Base-by-base conservation (phyloP, 64 coral and sea anemone genomes). In the Stichodactyla mertensii region DNA sequence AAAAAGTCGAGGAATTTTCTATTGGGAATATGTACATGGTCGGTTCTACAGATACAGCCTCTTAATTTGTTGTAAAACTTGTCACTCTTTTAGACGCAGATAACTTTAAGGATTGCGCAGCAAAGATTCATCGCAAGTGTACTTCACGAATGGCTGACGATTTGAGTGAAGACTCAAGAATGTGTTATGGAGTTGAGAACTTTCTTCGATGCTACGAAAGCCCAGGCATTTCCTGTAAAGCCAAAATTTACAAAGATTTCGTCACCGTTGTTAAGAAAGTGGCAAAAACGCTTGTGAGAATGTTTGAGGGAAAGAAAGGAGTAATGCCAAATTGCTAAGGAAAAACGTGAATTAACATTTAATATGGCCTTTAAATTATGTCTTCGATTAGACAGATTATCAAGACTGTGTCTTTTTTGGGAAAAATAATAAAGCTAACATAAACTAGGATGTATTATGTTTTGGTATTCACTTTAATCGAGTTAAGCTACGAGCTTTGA, bases 161-260 rank as follows among this genome's bases (percentile, higher is more conserved):
- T 81, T 81, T 81, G 51, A 16, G 4, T 5, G 11, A 1, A 54
- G 51, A 81, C 53, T 1, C 2, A 15, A 81, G 51, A 22, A 81
- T 81, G 78, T 81, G 78, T 16, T 53, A 54, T 81, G 78, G 78
- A 28, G 78, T 81, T 6, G 15, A 52, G 2, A 81, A 81, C 52
- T 81, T 81, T 54, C 78, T 81, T 55, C 15, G 7, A 15, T 81
- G 51, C 53, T 81, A 81, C 78, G 78, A 53, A 22, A 55, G 55
- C 6, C 78, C 51, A 4, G 51, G 51, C 51, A 54, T 19, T 20
- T 53, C 36, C 14, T 81, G 78, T 23, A 81, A 81, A n/a, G 78
- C 78, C 18, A 85, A 85, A 19, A 85, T 85, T 4, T 57, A 58
- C 27, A 85, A 26, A 59, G 55, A 85, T 12, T 85, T 85, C 56